Evolutionary conservation across 2,888 invertebrate species (phyloP).

Genomic region (Cryptus armator): DNA sequence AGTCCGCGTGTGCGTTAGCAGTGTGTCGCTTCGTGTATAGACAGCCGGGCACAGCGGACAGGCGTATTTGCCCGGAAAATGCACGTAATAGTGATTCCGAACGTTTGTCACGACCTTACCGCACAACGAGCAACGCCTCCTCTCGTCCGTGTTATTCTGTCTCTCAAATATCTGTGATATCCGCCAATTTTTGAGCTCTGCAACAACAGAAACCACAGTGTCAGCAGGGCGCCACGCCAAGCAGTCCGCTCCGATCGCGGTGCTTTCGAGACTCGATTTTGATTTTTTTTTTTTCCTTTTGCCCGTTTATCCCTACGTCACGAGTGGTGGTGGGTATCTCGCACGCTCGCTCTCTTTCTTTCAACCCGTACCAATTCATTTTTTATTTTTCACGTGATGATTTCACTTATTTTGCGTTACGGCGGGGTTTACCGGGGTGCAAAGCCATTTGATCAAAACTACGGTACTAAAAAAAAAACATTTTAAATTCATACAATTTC

Average conservation of each 20-base stretch:
- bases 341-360: constrained; percentile 44
- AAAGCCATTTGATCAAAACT: too few species aligned
- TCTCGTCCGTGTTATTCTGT: constrained; percentile 87
- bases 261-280: constrained; percentile 49
- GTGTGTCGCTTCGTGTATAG: constrained; percentile 87
- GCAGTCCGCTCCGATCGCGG: constrained; percentile 62
- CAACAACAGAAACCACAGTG: constrained; percentile 84
- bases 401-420: not conserved
- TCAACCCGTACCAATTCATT: not conserved
- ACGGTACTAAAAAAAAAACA: too few species aligned
- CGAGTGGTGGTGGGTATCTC: constrained; percentile 58
- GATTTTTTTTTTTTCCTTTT: constrained; percentile 68
- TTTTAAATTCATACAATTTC: too few species aligned
- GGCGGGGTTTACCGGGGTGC: not conserved
- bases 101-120: constrained; percentile 88
- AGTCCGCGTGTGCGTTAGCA: constrained; percentile 87
- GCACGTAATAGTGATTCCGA: constrained; percentile 88
- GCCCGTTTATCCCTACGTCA: constrained; percentile 36
- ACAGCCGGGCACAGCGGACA: constrained; percentile 87
- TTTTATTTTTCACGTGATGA: not conserved
- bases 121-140: constrained; percentile 87
- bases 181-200: constrained; percentile 87
- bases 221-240: constrained; percentile 78
- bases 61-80: constrained; percentile 88
- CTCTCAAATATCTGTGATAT: constrained; percentile 88